phyloP scores from a whole-genome alignment of 2,888 invertebrate genomes.

The Cetonia aurata region DNA sequence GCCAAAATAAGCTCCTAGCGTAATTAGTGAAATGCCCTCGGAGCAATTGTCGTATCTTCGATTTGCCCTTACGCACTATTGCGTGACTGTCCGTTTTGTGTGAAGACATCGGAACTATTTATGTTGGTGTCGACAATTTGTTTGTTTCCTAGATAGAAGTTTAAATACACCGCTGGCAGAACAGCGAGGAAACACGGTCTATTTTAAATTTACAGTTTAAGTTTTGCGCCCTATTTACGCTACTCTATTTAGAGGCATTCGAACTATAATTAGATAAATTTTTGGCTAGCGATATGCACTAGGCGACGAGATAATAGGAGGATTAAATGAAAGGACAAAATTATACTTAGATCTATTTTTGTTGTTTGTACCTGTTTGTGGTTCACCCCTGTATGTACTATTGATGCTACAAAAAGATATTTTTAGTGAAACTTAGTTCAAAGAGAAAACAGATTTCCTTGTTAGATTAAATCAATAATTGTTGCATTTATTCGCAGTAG shows the following conservation, averaged over 20 bases:
- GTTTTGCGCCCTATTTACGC: constrained; percentile 33
- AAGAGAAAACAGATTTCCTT: no score
- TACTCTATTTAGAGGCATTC: constrained; percentile 27
- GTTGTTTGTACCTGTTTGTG: no score
- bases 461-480: no score
- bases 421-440: no score
- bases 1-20: constrained; percentile 25
- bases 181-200: constrained; percentile 26
- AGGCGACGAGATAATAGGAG: constrained; percentile 7
- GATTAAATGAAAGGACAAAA: constrained; percentile 2
- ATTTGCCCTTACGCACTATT: constrained; percentile 9
- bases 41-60: constrained; percentile 16
- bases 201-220: constrained; percentile 34
- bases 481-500: no score
- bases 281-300: constrained; percentile 10
- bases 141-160: constrained; percentile 12
- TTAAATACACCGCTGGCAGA: constrained; percentile 24
- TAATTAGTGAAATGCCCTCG: constrained; percentile 25
- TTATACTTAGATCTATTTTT: not conserved
- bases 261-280: constrained; percentile 28
- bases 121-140: constrained; percentile 30
- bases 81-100: not conserved
- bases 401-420: no score
- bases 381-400: no score
- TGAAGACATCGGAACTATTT: constrained; percentile 30